Conservation (phyloP, 2,888 invertebrate genomes). For the Apocheima hispidaria region DNA sequence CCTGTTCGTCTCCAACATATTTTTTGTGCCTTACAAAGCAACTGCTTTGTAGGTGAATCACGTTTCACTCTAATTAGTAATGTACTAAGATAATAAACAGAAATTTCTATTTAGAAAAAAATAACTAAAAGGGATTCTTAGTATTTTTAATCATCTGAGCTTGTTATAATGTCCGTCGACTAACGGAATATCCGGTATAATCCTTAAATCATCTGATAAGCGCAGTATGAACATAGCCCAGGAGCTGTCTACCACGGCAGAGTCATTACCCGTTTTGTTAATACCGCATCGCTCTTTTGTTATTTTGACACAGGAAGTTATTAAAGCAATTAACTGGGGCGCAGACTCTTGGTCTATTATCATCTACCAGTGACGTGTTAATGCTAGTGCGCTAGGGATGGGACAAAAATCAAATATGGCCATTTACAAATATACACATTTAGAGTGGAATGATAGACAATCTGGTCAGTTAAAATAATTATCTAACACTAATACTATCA, state of each 20-base stretch:
- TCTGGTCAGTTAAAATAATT: too few relatives aligned
- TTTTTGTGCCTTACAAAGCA: too few relatives aligned
- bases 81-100: too few relatives aligned
- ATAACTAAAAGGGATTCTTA: too few relatives aligned
- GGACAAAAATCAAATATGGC: constrained; percentile 29
- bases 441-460: too few relatives aligned
- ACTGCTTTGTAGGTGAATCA: too few relatives aligned
- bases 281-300: constrained; percentile 82
- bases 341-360: constrained; percentile 82
- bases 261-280: constrained; percentile 77
- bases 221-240: constrained; percentile 62
- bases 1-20: too few relatives aligned
- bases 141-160: too few relatives aligned
- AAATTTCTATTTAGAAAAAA: too few relatives aligned
- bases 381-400: constrained; percentile 75
- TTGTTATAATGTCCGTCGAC: not conserved
- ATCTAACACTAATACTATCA: too few relatives aligned
- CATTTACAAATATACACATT: too few relatives aligned
- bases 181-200: not conserved
- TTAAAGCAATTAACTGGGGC: constrained; percentile 85
- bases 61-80: too few relatives aligned
- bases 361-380: constrained; percentile 84
- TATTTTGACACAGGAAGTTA: constrained; percentile 87
- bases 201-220: constrained; percentile 41
- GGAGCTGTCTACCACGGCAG: constrained; percentile 61